Evolutionary conservation across 1,140 invertebrate genomes (phyloP).

Genomic region (Drosophila bocki): DNA sequence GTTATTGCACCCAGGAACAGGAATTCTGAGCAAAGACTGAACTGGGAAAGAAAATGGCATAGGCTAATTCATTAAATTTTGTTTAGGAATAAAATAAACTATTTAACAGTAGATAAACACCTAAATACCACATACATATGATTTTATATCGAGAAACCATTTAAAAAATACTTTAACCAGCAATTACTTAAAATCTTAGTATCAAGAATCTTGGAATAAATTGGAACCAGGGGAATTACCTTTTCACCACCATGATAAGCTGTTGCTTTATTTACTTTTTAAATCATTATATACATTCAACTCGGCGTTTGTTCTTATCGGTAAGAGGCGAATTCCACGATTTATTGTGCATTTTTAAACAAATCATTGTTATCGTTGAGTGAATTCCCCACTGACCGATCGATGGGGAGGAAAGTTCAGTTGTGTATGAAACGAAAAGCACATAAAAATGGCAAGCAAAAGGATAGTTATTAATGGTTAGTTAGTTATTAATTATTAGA

Average conservation of each 20-base stretch:
- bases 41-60: not conserved
- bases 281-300: not conserved
- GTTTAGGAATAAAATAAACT: not conserved
- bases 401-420: not conserved
- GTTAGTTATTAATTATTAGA: no score
- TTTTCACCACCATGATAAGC: no score
- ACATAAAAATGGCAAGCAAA: not conserved
- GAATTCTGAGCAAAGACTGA: not conserved
- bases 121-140: not conserved
- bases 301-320: constrained; percentile 11
- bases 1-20: not conserved
- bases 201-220: not conserved
- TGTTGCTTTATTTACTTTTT: constrained; percentile 14
- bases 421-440: not conserved
- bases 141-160: no score
- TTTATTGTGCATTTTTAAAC: constrained; percentile 5
- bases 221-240: constrained; percentile 1
- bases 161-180: not conserved
- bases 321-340: constrained; percentile 1
- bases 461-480: not conserved
- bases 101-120: not conserved
- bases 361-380: constrained; percentile 11
- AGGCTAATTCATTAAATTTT: not conserved
- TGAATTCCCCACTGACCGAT: not conserved
- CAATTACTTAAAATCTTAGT: no score